Percentiles rank a stretch among this genome's conserved stretches.
Evolutionary conservation across 2,797 vertebrate species (phyloP).

Genomic region (Coregonus sp.): DNA sequence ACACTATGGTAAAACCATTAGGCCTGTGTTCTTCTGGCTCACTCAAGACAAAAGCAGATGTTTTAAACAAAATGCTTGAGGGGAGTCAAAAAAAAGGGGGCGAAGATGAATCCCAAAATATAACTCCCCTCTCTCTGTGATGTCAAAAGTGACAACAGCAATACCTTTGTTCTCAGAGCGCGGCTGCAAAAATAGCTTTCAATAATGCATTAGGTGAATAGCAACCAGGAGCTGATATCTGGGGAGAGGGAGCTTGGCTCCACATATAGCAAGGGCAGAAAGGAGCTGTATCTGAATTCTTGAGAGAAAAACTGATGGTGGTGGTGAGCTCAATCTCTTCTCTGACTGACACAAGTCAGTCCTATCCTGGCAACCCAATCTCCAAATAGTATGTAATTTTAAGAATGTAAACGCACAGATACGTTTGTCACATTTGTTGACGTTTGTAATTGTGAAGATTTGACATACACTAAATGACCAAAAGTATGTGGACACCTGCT

Average conservation of each 20-base stretch:
- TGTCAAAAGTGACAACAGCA: slow-evolving; percentile 67
- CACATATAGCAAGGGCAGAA: background rate
- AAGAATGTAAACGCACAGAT: no score
- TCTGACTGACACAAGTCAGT: background rate
- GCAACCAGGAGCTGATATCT: slow-evolving; percentile 61
- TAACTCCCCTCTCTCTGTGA: slow-evolving; percentile 53
- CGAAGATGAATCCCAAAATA: slow-evolving; percentile 56
- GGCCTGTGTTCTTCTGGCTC: slow-evolving; percentile 13
- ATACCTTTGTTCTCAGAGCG: slow-evolving; percentile 67
- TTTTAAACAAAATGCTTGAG: slow-evolving; percentile 37
- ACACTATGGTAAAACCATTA: background rate
- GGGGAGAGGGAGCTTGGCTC: slow-evolving; percentile 42
- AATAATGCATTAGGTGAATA: slow-evolving; percentile 73
- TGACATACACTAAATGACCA: no score
- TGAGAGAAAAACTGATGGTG: background rate
- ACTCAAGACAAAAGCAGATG: slow-evolving; percentile 38
- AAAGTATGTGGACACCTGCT: no score
- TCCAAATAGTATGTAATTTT: no score
- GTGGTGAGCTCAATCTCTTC: background rate
- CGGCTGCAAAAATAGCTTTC: slow-evolving; percentile 69
- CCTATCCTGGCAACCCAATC: no score
- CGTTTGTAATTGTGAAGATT: no score
- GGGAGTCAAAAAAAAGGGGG: slow-evolving; percentile 35
- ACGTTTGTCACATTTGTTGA: no score
- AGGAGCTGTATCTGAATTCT: background rate